Evolutionary conservation across 2,797 vertebrate genomes (phyloP).

Genomic region (Micrastur ruficollis): DNA sequence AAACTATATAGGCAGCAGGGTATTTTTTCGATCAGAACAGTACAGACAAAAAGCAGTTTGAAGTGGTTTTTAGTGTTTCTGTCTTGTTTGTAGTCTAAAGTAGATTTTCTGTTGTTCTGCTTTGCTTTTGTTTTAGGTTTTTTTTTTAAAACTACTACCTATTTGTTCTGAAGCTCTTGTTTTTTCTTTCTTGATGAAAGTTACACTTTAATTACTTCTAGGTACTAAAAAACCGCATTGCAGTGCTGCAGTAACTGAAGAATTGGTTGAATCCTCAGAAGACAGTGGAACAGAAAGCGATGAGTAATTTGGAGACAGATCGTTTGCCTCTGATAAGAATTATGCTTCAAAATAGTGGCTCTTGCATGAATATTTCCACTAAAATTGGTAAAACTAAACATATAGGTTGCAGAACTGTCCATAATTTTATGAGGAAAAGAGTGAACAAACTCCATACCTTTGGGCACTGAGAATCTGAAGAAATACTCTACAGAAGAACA

Average conservation of each 20-base stretch:
- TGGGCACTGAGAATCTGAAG: background rate
- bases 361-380: background rate
- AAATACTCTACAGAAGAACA: background rate
- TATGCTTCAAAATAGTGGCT: background rate
- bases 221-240: background rate
- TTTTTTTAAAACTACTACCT: no score
- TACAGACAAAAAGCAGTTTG: background rate
- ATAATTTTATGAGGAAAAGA: background rate
- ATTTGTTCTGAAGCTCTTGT: background rate
- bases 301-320: background rate
- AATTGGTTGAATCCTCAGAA: background rate
- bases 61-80: background rate
- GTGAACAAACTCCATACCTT: background rate
- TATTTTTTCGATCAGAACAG: background rate
- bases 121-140: background rate
- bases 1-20: background rate
- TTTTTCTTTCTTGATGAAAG: background rate
- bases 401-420: background rate
- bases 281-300: conserved; percentile 58
- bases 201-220: background rate
- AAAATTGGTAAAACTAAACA: background rate
- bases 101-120: background rate
- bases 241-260: background rate
- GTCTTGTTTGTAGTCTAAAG: background rate
- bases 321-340: background rate